Evolutionary conservation across 1,140 invertebrate species (phyloP).

Genomic region (Ceratina japonica): DNA sequence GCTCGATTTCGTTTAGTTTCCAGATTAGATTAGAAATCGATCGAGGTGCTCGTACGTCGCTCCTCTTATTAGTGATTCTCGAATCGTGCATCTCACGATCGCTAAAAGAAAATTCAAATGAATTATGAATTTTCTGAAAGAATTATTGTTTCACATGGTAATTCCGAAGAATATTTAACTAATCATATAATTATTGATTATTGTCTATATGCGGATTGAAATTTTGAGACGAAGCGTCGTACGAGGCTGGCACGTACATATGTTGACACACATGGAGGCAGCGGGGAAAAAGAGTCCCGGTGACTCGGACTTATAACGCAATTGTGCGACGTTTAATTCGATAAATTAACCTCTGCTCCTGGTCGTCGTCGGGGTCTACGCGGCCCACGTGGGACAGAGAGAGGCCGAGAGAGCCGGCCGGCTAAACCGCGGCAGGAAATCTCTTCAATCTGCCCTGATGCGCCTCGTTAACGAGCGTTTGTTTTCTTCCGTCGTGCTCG

Average conservation of each 20-base stretch:
- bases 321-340: slow-evolving; percentile 76
- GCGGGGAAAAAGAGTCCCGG: slow-evolving; percentile 60
- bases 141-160: no score
- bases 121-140: no score
- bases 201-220: no score
- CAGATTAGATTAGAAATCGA: slow-evolving; percentile 15
- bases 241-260: neutral
- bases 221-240: neutral
- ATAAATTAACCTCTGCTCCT: slow-evolving; percentile 77
- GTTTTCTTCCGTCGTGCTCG: slow-evolving; percentile 71
- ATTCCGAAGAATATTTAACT: no score
- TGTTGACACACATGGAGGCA: slow-evolving; percentile 8
- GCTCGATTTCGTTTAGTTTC: neutral
- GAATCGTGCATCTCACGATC: no score
- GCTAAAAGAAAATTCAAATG: no score
- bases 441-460: slow-evolving; percentile 78
- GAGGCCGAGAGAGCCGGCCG: slow-evolving; percentile 57
- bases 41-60: neutral
- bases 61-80: no score
- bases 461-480: slow-evolving; percentile 77
- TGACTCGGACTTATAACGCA: slow-evolving; percentile 73
- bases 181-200: no score
- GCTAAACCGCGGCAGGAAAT: slow-evolving; percentile 76
- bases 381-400: slow-evolving; percentile 47
- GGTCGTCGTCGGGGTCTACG: slow-evolving; percentile 67